Evolutionary conservation across 1,140 invertebrate species (phyloP), one percentile per base, ranked within the genome.

Genomic region (Armadillidium nasatum): DNA sequence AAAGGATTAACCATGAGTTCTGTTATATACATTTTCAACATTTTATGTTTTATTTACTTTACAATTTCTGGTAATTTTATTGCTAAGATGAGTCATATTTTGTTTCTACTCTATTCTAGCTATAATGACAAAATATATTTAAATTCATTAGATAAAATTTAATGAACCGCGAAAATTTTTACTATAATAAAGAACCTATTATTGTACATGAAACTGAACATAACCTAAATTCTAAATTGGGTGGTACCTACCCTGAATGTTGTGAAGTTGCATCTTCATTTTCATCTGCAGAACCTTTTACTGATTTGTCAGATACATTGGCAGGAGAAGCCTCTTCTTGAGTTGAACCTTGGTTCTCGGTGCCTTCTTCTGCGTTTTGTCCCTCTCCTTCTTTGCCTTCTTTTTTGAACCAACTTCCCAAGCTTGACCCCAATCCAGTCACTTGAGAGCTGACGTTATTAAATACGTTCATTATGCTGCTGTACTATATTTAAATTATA

Each of bases 401-500:
- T 66, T 74, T 74, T 15, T 74, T 74, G 66, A 74, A 74, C 73
- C 73, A 74, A 67, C 73, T 74, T 21, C 73, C 73, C 44, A 75
- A 67, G 43, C 73, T 75, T 60, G 73, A 75, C 6, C 73, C 73
- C 22, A 75, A 33, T 22, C 73, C 73, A 15, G 73, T 60, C 50
- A 75, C 73, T 75, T 75, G 73, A 68, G 66, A 68, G 15, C 46
- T 67, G 44, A 75, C 73, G 44, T 67, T 75, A 33, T 67, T 67
- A 68, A 75, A 75, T 54, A 75, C 67, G 33, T 60, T 60, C 50
- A 60, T 60, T 4, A 15, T 60, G 50, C 7, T 60, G 50, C 1
- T 3, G 50, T 60, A 60, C 11, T 19, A 60, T 15, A 60, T 60
- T 60, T 13, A 60, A 60, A 13, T 19, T 60, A 60, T 60, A 15